A percentile compares a stretch with the other conserved stretches of the same genome.
Evolutionary conservation across 2,888 invertebrate species (phyloP).

Genomic region (Villa cingulata): DNA sequence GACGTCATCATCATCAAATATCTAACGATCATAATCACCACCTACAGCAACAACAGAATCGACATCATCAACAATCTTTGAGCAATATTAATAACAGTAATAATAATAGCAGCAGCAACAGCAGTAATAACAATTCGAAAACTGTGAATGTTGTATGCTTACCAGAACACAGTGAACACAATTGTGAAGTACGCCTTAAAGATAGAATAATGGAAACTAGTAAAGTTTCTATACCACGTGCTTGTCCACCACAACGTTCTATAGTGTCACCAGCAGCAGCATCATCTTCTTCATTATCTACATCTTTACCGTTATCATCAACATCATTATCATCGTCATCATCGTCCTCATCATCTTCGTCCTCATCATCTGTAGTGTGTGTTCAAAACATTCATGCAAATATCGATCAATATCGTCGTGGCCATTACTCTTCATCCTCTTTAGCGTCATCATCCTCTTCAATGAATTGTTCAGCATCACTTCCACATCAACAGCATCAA

Average conservation of each 20-base stretch:
- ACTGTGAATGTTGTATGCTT: slow-evolving; percentile 11
- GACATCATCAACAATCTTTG: slow-evolving; percentile 9
- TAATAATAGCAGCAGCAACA: not conserved
- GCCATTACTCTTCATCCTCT: not conserved
- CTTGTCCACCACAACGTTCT: slow-evolving; percentile 10
- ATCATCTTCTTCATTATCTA: not conserved
- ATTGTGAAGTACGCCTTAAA: slow-evolving; percentile 13
- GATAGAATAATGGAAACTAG: slow-evolving; percentile 9
- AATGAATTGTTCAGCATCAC: not conserved
- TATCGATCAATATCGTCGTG: slow-evolving; percentile 6
- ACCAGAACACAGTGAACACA: slow-evolving; percentile 9
- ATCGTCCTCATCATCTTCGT: slow-evolving; percentile 6
- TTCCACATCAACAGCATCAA: not conserved
- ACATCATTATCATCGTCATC: slow-evolving; percentile 20
- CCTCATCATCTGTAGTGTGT: slow-evolving; percentile 7
- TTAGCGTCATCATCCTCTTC: slow-evolving; percentile 1
- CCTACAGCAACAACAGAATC: slow-evolving; percentile 3
- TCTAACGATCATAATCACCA: slow-evolving; percentile 3
- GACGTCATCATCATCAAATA: slow-evolving; percentile 19
- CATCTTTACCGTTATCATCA: slow-evolving; percentile 22
- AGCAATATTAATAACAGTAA: slow-evolving; percentile 8
- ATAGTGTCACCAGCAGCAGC: not conserved
- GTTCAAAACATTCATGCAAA: slow-evolving; percentile 9
- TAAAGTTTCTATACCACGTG: slow-evolving; percentile 17
- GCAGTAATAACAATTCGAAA: too few relatives aligned